Evolutionary conservation across 2,797 vertebrate species (phyloP).

Genomic region (Oryzias dopingdopingensis): DNA sequence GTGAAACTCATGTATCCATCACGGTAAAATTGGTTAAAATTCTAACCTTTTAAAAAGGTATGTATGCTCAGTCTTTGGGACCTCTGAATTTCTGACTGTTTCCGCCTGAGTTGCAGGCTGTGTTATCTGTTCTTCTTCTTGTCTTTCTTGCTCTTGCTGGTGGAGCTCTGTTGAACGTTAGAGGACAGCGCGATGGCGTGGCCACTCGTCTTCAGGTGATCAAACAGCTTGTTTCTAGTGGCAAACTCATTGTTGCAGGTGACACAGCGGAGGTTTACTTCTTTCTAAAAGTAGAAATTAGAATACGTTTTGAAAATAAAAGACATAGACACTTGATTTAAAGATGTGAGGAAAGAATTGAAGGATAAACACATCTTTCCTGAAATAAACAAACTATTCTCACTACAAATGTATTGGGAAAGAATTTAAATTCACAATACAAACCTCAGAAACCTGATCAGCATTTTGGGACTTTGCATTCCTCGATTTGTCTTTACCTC

Average conservation of each 20-base stretch:
- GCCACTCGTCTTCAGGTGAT: conserved; percentile 90
- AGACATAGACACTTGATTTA: not conserved
- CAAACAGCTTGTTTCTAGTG: conserved; percentile 95
- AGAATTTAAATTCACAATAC: conserved; percentile 14
- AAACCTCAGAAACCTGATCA: conserved; percentile 75
- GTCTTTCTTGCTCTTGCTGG: conserved; percentile 83
- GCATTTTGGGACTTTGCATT: conserved; percentile 57
- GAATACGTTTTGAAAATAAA: not conserved
- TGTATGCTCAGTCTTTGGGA: conserved; percentile 5
- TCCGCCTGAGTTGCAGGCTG: conserved; percentile 2
- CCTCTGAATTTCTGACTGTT: not conserved
- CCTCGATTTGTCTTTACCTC: conserved; percentile 83
- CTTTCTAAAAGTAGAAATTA: conserved; percentile 63
- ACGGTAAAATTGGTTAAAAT: not conserved
- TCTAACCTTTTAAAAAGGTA: conserved; percentile 5
- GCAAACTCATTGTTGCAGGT: conserved; percentile 85
- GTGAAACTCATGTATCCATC: not conserved
- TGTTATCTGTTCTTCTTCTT: conserved; percentile 88
- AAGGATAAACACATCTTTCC: too few species aligned
- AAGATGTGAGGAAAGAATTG: not conserved
- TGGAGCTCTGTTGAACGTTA: conserved; percentile 43
- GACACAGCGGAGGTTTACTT: conserved; percentile 80
- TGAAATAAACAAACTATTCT: too few species aligned
- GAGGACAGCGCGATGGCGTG: conserved; percentile 80
- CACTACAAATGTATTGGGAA: not conserved